Percentiles rank a stretch among this genome's conserved stretches.
Conservation (phyloP, 2,888 invertebrate genomes). For the Macroteleia sp. region DNA sequence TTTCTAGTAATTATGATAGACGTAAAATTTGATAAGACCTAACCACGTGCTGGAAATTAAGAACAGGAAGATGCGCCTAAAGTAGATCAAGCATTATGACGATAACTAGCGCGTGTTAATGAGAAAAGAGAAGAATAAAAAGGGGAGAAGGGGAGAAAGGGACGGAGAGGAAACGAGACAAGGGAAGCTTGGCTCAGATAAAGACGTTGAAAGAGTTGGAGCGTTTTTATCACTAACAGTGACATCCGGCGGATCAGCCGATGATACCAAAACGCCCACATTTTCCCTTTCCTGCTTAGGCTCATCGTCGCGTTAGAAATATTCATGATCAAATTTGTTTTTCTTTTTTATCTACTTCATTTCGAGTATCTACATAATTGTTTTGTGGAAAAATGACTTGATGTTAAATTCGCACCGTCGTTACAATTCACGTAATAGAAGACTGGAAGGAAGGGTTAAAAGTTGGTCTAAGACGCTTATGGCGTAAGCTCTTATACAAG, state of each 20-base stretch:
- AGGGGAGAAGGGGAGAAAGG: slow-evolving; percentile 62
- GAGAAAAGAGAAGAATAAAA: slow-evolving; percentile 65
- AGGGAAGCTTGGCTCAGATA: slow-evolving; percentile 74
- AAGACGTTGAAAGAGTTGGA: slow-evolving; percentile 81
- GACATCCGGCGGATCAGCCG: slow-evolving; percentile 84
- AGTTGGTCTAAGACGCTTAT: slow-evolving; percentile 83
- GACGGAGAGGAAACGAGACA: slow-evolving; percentile 58
- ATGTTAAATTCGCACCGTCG: not conserved
- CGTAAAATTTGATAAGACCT: slow-evolving; percentile 31
- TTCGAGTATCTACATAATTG: no score
- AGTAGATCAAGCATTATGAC: slow-evolving; percentile 28
- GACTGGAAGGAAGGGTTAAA: slow-evolving; percentile 76
- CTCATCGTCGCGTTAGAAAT: slow-evolving; percentile 38
- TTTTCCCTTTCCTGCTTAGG: slow-evolving; percentile 78
- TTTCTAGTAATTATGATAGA: slow-evolving; percentile 20
- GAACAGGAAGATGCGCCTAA: slow-evolving; percentile 12
- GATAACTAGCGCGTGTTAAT: slow-evolving; percentile 67
- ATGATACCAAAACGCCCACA: slow-evolving; percentile 81
- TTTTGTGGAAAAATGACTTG: no score
- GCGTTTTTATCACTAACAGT: slow-evolving; percentile 77
- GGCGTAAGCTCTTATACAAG: slow-evolving; percentile 81
- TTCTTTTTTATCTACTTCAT: slow-evolving; percentile 1
- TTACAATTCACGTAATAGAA: slow-evolving; percentile 51
- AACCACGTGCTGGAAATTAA: slow-evolving; percentile 25
- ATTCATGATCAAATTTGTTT: slow-evolving; percentile 38